Evolutionary conservation across 2,113 vertebrate species (phyloP), one percentile per base, ranked within the genome.

Genomic region (Potamarius usumacintae): DNA sequence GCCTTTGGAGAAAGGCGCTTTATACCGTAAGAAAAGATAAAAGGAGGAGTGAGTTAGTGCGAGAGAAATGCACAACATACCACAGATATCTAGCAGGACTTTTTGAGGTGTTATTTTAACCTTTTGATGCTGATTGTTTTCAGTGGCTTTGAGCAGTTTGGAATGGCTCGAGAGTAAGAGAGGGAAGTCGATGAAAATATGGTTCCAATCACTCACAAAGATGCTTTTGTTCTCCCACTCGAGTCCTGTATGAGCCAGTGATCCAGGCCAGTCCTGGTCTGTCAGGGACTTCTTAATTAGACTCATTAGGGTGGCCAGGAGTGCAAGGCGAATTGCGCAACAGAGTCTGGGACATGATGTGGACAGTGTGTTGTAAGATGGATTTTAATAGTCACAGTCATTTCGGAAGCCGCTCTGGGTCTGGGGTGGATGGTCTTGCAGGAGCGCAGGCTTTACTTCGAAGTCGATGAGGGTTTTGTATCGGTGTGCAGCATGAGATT

Each of bases 181-280:
- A 83, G 82, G 60, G 89, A 91, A 84, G 89, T 89, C 88, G 83
- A 88, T 83, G 74, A 90, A 94, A 93, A 92, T 93, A 90, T 91
- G 90, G 87, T 94, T 94, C 88, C 89, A 91, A 92, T 93, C 91
- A 88, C 63, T 93, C 89, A 95, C 95, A 96, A 96, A 88, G 94
- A 91, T 92, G 92, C 92, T 94, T 96, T 95, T 96, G 95, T 97
- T 95, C 94, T 90, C 83, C 25, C 34, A 85, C 90, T 88, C 84
- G 69, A 87, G 82, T 91, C 83, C 48, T 89, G 90, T 89, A 55
- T 77, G 69, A 77, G 85, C 85, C 74, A 86, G 86, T 78, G 69
- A 88, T 87, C 57, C 67, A 12, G 88, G 27, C 30, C 78, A 77
- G 79, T 11, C 53, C 79, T 62, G 30, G 48, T 79, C 88, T 90